Evolutionary conservation across 2,888 invertebrate genomes (phyloP), one percentile per base, ranked within the genome.

Genomic region (Mellilla xanthometata): DNA sequence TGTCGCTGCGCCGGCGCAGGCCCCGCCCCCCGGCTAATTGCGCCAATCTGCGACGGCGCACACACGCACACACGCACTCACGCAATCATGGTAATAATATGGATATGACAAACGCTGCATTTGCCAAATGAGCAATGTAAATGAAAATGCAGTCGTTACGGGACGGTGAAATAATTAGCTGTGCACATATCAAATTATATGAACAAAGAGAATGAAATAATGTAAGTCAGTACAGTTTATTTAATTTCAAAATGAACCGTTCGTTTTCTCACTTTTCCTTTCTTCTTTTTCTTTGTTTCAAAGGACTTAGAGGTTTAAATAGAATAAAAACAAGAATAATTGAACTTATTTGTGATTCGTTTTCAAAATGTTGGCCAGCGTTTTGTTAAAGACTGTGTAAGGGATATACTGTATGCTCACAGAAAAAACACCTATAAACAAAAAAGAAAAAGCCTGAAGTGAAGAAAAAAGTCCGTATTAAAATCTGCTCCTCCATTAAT

Each of bases 1-100:
- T 89, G 87, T 88, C 88, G 77, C 68, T 73, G 80, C 82, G 83
- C 78, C 61, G 62, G 72, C 86, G 81, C 81, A 80, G 69, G 81
- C 83, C 79, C 79, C 86, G 81, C 86, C 87, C 78, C 60, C 68
- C 60, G 65, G 26, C 81, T 87, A 88, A 88, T 88, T 89, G 87
- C 88, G 76, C 89, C 89, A 89, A 88, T 89, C 88, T 82, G 81
- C 70, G 81, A 61, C 65, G 52, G 50, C 66, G 66, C 72, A 78
- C 82, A 72, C 85, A 81, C 82, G 79, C 85, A 66, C 69, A 72
- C 72, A 72, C 72, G 57, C 59, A 64, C 68, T 63, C 36, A 65
- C 57, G 58, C 65, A 60, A 62, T 39, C 58, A 57, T 56, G 49
- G 54, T 54, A 57, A 40, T 49, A 50, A 42, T 46, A 49, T 55